These are phyloP conservation scores for Cydia pomonella DNA, from an alignment of 1,140 invertebrate species.

Conservation along the genomic window DNA sequence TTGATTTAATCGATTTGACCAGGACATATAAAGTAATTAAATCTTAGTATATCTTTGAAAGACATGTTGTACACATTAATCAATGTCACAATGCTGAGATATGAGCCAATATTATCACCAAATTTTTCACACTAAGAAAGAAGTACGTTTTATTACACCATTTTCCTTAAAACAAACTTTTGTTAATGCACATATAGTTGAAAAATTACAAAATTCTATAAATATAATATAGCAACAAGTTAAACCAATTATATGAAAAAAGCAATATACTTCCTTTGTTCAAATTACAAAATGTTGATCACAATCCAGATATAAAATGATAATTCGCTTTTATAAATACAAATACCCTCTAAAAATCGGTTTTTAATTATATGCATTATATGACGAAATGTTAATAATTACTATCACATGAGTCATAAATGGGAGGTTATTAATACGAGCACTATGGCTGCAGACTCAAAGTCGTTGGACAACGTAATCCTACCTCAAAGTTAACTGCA, in stretches of 20 bases:
- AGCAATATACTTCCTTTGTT: constrained; percentile 16
- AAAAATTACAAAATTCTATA: constrained; percentile 8
- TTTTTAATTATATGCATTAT: background rate
- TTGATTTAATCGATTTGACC: background rate
- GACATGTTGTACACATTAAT: background rate
- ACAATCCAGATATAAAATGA: constrained; percentile 18
- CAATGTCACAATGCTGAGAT: background rate
- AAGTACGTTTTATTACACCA: background rate
- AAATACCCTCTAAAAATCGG: constrained; percentile 1
- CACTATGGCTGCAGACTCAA: constrained; percentile 2
- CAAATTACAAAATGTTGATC: constrained; percentile 23
- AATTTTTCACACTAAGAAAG: background rate
- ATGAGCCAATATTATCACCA: background rate
- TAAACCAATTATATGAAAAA: background rate
- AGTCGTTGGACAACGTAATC: background rate
- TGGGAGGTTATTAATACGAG: constrained; percentile 11
- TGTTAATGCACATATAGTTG: background rate
- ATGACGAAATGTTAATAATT: constrained; percentile 26
- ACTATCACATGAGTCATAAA: constrained; percentile 31
- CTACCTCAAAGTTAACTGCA: background rate
- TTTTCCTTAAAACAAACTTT: constrained; percentile 11
- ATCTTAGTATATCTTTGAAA: background rate
- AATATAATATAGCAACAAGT: constrained; percentile 9
- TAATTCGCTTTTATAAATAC: constrained; percentile 16
- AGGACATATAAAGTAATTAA: background rate